Evolutionary conservation across 2,113 vertebrate species (phyloP).

Genomic region (Phoenicopterus ruber): DNA sequence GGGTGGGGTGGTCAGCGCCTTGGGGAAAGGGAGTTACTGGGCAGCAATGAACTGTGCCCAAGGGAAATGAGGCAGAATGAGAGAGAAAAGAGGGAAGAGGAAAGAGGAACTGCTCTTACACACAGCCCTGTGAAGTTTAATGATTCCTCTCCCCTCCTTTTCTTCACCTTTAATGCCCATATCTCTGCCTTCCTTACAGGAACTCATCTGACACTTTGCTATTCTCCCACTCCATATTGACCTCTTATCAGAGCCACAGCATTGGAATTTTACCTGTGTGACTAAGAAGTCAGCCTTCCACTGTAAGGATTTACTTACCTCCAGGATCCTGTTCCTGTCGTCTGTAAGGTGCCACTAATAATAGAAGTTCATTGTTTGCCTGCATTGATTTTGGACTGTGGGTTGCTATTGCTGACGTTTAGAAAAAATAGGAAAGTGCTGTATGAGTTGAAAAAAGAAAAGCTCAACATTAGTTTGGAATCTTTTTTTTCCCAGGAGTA

Average conservation of each 20-base stretch:
- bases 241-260: not conserved
- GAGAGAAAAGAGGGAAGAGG: not conserved
- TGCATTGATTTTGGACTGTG: not conserved
- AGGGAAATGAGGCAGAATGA: not conserved
- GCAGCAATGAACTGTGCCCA: not conserved
- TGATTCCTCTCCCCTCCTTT: not conserved
- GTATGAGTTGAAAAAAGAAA: not conserved
- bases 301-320: not conserved
- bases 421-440: not conserved
- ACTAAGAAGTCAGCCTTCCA: not conserved
- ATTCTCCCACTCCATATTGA: not conserved
- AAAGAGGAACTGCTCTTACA: not conserved
- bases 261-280: not conserved
- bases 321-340: not conserved
- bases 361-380: not conserved
- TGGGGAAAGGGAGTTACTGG: not conserved
- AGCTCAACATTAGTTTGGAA: not conserved
- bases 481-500: not conserved
- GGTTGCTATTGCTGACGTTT: not conserved
- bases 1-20: fast-evolving
- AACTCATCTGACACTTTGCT: not conserved
- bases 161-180: not conserved
- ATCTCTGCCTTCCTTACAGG: not conserved
- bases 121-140: not conserved
- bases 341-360: not conserved